Evolutionary conservation across 1,140 invertebrate species (phyloP), one percentile per base, ranked within the genome.

Genomic region (Ooceraea biroi): DNA sequence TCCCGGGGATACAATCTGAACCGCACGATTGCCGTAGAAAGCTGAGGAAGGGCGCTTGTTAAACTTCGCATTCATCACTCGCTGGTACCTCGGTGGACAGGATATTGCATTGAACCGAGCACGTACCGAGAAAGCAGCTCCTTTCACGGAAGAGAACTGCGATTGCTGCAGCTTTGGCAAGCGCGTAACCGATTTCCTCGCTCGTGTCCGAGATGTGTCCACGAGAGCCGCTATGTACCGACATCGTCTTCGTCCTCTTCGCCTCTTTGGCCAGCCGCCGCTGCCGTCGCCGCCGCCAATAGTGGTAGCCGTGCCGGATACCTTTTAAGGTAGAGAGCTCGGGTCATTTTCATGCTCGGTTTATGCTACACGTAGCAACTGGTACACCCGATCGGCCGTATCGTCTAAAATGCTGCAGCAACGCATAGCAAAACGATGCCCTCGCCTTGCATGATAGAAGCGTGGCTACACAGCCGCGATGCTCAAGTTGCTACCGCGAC

Each of bases 281-380:
- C 48, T 60, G 74, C 5, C 14, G 30, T 22, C 22, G 27, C n/a
- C 27, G n/a, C 0, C 71, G 4, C 11, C 58, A 27, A n/a, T n/a
- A n/a, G n/a, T n/a, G n/a, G n/a, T n/a, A n/a, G n/a, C n/a, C n/a
- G n/a, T 0, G 5, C 11, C 25, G 12, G 1, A 2, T 8, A 14
- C 68, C 85, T 52, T 84, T 84, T 84, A 85, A 72, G 55, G 63
- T 4, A 1, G n/a, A n/a, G 22, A 30, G 17, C 41, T 36, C 14
- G 65, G 36, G 80, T 74, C 76, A 85, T 88, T 90, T 89, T 90
- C 87, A 84, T 84, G 89, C 86, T 78, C 82, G 82, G 68, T 83
- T 88, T 72, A 63, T 52, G 55, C 69, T 41, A 10, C 46, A 48
- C 77, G 68, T 52, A 61, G 57, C 76, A 46, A 63, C 58, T 58